Evolutionary conservation across 2,113 vertebrate species (phyloP).

Genomic region (Hirundichthys speculiger): DNA sequence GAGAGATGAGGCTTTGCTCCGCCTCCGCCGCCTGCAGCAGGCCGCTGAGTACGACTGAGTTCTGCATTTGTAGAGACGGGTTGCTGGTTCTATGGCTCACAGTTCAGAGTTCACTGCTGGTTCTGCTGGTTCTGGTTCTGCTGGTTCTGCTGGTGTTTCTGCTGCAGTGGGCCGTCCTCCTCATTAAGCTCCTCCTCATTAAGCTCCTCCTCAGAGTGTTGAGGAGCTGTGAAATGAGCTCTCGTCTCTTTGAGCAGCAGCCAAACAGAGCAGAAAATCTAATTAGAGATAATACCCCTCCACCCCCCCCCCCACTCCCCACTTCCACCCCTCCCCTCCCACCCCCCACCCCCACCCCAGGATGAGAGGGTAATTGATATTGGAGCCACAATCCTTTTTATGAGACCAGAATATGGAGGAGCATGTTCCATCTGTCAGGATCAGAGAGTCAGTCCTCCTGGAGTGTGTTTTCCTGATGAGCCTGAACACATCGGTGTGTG

Average conservation of each 20-base stretch:
- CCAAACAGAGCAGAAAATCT: constrained; percentile 68
- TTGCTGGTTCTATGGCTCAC: neutral
- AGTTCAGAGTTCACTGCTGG: neutral
- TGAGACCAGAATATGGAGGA: constrained; percentile 71
- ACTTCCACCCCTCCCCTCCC: no score
- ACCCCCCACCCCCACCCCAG: constrained; percentile 3
- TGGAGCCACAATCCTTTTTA: constrained; percentile 63
- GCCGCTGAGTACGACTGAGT: constrained; percentile 35
- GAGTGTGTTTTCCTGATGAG: constrained; percentile 38
- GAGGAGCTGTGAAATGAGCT: constrained; percentile 63
- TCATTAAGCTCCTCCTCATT: constrained; percentile 28
- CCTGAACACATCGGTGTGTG: no score
- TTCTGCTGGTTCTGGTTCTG: neutral
- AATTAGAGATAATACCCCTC: constrained; percentile 61
- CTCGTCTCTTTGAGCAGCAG: constrained; percentile 45
- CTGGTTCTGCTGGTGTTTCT: neutral
- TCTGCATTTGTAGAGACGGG: neutral
- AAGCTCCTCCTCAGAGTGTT: constrained; percentile 37
- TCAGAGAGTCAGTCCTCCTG: neutral
- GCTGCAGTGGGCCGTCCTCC: neutral
- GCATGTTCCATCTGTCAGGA: constrained; percentile 71
- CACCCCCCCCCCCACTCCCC: neutral
- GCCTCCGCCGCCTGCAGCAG: constrained; percentile 38
- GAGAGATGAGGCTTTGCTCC: constrained; percentile 62
- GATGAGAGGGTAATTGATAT: constrained; percentile 73